Percentiles rank a stretch among this genome's conserved stretches.
Evolutionary conservation across 2,797 vertebrate genomes (phyloP).

Genomic region (Pampus argenteus): DNA sequence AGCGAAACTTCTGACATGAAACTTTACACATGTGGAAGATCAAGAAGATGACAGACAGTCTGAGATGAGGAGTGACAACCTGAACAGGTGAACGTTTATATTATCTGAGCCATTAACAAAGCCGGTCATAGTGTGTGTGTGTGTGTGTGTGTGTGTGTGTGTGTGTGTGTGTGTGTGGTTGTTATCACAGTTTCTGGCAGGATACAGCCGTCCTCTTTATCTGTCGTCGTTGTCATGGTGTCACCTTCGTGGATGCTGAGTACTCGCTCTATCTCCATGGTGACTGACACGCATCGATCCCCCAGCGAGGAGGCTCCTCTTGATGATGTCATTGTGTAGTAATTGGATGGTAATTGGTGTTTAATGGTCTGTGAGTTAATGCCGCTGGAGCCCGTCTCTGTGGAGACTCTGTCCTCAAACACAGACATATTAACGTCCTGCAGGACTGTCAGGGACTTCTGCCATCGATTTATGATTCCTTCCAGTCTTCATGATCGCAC

Average conservation of each 20-base stretch:
- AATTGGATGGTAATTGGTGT: constrained; percentile 73
- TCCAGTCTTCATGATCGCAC: constrained; percentile 45
- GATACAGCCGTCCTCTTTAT: not conserved
- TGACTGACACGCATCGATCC: constrained; percentile 56
- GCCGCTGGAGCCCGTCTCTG: constrained; percentile 34
- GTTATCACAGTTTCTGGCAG: constrained; percentile 2
- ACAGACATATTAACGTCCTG: constrained; percentile 20
- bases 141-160: constrained; percentile 12
- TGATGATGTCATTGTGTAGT: constrained; percentile 61
- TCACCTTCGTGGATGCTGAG: constrained; percentile 23
- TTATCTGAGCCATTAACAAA: constrained; percentile 45
- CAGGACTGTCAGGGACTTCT: constrained; percentile 46
- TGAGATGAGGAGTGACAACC: not conserved
- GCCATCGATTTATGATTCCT: constrained; percentile 65
- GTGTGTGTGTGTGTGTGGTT: constrained; percentile 23
- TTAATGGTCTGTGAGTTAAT: constrained; percentile 64
- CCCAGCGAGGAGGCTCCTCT: constrained; percentile 4
- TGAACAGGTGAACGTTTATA: constrained; percentile 5
- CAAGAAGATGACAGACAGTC: not conserved
- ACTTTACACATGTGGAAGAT: too few relatives aligned
- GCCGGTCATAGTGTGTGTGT: constrained; percentile 36
- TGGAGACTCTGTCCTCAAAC: constrained; percentile 47
- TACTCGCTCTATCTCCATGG: constrained; percentile 17
- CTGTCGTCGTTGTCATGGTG: not conserved
- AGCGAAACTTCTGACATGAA: too few relatives aligned